phyloP scores from a whole-genome alignment of 2,888 invertebrate genomes.

The Patella ulyssiponensis region DNA sequence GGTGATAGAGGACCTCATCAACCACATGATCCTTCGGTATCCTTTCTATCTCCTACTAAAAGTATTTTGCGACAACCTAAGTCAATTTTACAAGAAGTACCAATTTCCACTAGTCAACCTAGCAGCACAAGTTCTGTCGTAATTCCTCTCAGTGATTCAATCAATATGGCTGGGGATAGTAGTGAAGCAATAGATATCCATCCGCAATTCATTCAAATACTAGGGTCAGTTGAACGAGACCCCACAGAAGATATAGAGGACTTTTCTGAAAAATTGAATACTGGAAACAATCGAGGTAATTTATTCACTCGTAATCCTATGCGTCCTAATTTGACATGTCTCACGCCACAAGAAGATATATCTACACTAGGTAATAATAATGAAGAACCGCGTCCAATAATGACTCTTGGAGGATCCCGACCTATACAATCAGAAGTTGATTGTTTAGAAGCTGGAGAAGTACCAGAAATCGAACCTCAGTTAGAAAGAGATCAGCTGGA shows the following conservation, averaged over 20 bases:
- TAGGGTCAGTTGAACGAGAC: not conserved
- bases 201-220: not conserved
- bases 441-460: not conserved
- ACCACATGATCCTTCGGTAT: not conserved
- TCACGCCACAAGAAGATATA: conserved; percentile 6
- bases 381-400: not conserved
- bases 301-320: not conserved
- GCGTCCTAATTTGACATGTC: conserved; percentile 6
- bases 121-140: not conserved
- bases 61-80: not conserved
- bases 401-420: not conserved
- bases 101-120: not conserved
- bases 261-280: conserved; percentile 1
- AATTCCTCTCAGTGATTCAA: not conserved
- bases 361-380: not conserved
- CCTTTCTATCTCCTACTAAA: not conserved
- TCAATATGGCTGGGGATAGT: not conserved
- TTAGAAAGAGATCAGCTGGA: not conserved
- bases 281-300: not conserved
- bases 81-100: not conserved
- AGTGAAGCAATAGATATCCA: no score
- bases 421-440: not conserved
- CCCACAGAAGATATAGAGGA: conserved; percentile 1
- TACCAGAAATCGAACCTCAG: not conserved
- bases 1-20: not conserved